A percentile compares a stretch with the other conserved stretches of the same genome.
phyloP scores from a whole-genome alignment of 2,797 vertebrate genomes.

The Paratrypauchen microcephalus region DNA sequence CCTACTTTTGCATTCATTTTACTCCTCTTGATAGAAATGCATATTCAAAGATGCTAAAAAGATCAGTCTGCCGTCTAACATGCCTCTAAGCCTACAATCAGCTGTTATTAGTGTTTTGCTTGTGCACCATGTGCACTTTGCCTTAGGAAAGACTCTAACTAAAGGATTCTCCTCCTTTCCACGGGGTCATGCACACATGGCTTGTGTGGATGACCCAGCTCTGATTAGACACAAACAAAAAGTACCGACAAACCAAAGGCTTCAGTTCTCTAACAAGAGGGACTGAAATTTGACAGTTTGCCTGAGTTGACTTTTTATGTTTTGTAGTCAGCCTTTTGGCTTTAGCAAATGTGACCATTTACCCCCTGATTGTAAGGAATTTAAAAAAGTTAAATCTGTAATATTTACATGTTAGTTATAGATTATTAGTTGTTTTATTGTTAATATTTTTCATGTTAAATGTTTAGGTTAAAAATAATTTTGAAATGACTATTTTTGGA shows the following conservation, averaged over 20 bases:
- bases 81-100: slow-evolving; percentile 22
- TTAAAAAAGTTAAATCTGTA: too few relatives aligned
- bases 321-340: not conserved
- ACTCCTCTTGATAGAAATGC: slow-evolving; percentile 27
- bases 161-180: slow-evolving; percentile 49
- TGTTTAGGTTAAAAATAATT: not conserved
- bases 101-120: slow-evolving; percentile 31
- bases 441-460: not conserved
- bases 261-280: slow-evolving; percentile 38
- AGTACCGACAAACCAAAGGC: slow-evolving; percentile 65
- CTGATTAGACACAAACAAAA: slow-evolving; percentile 68
- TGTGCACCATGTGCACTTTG: slow-evolving; percentile 43
- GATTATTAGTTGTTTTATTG: not conserved
- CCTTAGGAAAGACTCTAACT: slow-evolving; percentile 37
- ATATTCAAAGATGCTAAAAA: slow-evolving; percentile 24
- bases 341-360: too few relatives aligned
- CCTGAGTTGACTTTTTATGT: slow-evolving; percentile 13
- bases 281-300: slow-evolving; percentile 27
- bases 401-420: too few relatives aligned
- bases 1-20: slow-evolving; percentile 45
- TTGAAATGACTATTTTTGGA: not conserved
- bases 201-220: slow-evolving; percentile 56
- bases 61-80: slow-evolving; percentile 7
- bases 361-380: too few relatives aligned
- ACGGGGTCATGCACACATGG: slow-evolving; percentile 57